Evolutionary conservation across 2,113 vertebrate genomes (phyloP).

Genomic region (Myrmecophaga tridactyla): DNA sequence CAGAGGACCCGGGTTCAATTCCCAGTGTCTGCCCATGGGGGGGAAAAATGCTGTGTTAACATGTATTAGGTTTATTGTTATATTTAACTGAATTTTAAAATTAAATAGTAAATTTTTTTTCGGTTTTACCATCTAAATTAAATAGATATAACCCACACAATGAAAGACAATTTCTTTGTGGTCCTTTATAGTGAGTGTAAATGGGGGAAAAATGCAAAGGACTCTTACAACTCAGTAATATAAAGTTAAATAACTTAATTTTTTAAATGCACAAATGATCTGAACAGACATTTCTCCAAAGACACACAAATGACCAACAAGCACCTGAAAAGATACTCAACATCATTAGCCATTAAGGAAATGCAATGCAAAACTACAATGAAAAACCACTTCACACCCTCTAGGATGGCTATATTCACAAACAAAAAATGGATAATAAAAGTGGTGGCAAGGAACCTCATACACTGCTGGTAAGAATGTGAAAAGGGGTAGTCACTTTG

Average conservation of each 20-base stretch:
- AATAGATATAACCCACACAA: neutral
- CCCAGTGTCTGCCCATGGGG: no score
- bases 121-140: conserved; percentile 9
- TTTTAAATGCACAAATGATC: neutral
- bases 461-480: neutral
- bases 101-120: neutral
- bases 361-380: neutral
- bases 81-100: neutral
- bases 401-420: neutral
- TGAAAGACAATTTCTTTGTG: conserved; percentile 3
- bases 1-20: no score
- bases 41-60: conserved; percentile 25
- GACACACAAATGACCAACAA: neutral
- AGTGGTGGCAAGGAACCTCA: neutral
- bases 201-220: neutral
- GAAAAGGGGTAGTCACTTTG: neutral
- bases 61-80: neutral
- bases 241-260: neutral
- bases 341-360: neutral
- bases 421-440: neutral
- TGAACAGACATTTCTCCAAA: conserved; percentile 31
- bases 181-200: neutral
- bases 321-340: neutral
- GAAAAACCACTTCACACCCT: neutral
- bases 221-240: conserved; percentile 1